Base-by-base conservation (phyloP, 2,888 invertebrate genomes). In the Heteropelma amictum region DNA sequence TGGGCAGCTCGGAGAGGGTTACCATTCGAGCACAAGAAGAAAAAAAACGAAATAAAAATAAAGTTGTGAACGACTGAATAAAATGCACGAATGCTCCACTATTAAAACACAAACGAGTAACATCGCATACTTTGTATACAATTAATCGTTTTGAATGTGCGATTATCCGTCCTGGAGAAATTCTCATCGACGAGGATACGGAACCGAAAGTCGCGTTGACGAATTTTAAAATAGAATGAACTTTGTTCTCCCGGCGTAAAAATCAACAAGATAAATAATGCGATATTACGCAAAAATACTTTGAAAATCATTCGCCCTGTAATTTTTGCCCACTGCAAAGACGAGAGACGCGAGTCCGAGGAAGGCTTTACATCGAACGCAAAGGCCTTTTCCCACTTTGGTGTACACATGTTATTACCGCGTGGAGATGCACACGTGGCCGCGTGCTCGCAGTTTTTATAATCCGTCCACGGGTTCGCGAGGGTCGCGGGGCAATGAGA, bases 401-500 rank as follows among this genome's bases (percentile, higher is more conserved):
- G 58, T 30, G 51, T 51, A 70, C 51, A 56, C n/a, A n/a, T n/a
- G n/a, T 58, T 60, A 56, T 53, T 47, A 53, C 73, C 68, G 19
- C 61, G 73, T 69, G 70, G 70, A 65, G 54, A 35, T 38, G 53
- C 58, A 65, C 72, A 65, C 77, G 77, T 65, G 47, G 70, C 77
- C 75, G 75, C 75, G 77, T 65, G 72, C 76, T 56, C 63, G 53
- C 68, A 68, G 35, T 65, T 78, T 81, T 81, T 81, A 80, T 82
- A 80, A 82, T 82, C 80, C 77, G 77, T 82, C 77, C 80, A 80
- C 77, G 80, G 79, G 79, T 79, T 79, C 78, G 63, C 54, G 61
- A 65, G 77, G 65, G 69, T 65, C 72, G 71, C 68, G 63, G 54
- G 56, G 42, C 19, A 49, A 38, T 63, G 47, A 42, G 45, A 49